Evolutionary conservation across 2,888 invertebrate species (phyloP), one percentile per base, ranked within the genome.

Genomic region (Harpagoxenus sublaevis): DNA sequence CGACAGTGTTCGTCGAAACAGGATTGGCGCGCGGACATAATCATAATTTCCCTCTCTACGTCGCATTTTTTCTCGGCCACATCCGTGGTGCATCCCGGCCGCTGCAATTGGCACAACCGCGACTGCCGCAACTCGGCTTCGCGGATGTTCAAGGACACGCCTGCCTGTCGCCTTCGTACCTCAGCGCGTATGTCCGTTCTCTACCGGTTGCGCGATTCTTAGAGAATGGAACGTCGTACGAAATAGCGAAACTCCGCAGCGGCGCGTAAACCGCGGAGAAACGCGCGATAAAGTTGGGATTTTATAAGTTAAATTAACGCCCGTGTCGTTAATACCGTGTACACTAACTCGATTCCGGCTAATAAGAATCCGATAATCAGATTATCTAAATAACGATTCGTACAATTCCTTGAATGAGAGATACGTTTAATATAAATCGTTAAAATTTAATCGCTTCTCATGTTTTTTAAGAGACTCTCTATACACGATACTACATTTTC

Each of bases 31-130:
- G 86, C 77, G 86, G 68, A 81, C 84, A 88, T 90, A 88, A 92
- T 91, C 88, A 90, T 89, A 91, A 89, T 91, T 90, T 91, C 87
- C 89, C 87, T 75, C 75, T 75, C 82, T 77, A 82, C 68, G 35
- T 68, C 73, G 51, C 79, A 85, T 84, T 82, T 84, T 77, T 73
- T 73, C 77, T 71, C 71, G 18, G 60, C 60, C 66, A 57, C 84
- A 57, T 71, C 48, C 65, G 15, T 79, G 77, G 84, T 75, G 86
- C 87, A 79, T 86, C 84, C 65, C 87, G 77, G 35, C 39, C 63
- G 84, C 39, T 66, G 84, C 81, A 87, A 85, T 74, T 86, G 62
- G 79, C 77, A 84, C 86, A 77, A 31, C 15, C 42, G n/a, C 35
- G 77, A 62, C 60, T 28, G 55, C 65, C 78, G 73, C 48, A 18